Evolutionary conservation across 2,888 invertebrate species (phyloP).

Genomic region (Drosophila greeni): DNA sequence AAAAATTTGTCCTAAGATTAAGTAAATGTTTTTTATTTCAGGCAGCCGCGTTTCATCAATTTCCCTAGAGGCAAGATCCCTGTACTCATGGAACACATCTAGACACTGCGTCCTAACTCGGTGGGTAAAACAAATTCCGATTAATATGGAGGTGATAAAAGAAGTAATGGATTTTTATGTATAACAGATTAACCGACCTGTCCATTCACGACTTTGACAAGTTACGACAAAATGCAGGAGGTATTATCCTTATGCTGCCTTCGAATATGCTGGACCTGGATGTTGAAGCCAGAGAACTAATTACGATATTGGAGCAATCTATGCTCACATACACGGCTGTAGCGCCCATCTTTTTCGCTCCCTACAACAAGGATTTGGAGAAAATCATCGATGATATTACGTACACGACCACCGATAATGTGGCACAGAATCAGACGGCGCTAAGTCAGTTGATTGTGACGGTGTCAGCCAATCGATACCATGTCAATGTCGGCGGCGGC

Average conservation of each 20-base stretch:
- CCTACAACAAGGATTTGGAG: constrained; percentile 86
- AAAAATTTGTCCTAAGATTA: neutral
- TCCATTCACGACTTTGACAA: constrained; percentile 88
- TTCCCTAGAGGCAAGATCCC: constrained; percentile 92
- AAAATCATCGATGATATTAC: constrained; percentile 88
- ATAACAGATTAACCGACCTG: constrained; percentile 84
- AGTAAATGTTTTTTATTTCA: constrained; percentile 70
- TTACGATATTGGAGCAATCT: constrained; percentile 88
- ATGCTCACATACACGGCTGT: constrained; percentile 88
- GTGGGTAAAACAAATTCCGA: too few species aligned
- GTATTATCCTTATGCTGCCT: constrained; percentile 90
- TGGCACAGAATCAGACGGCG: constrained; percentile 83
- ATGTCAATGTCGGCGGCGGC: constrained; percentile 88
- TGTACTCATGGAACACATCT: constrained; percentile 91
- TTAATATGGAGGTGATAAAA: neutral
- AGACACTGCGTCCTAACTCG: constrained; percentile 92
- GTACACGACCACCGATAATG: constrained; percentile 60
- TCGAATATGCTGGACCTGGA: constrained; percentile 83
- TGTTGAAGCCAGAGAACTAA: constrained; percentile 86
- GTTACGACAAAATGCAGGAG: constrained; percentile 89
- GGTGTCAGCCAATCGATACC: constrained; percentile 96
- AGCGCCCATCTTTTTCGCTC: constrained; percentile 93
- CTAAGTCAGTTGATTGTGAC: constrained; percentile 90
- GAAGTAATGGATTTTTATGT: neutral
- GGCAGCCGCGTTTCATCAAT: constrained; percentile 92